Conservation (phyloP, 2,888 invertebrate species). For the Corbicula japonica region DNA sequence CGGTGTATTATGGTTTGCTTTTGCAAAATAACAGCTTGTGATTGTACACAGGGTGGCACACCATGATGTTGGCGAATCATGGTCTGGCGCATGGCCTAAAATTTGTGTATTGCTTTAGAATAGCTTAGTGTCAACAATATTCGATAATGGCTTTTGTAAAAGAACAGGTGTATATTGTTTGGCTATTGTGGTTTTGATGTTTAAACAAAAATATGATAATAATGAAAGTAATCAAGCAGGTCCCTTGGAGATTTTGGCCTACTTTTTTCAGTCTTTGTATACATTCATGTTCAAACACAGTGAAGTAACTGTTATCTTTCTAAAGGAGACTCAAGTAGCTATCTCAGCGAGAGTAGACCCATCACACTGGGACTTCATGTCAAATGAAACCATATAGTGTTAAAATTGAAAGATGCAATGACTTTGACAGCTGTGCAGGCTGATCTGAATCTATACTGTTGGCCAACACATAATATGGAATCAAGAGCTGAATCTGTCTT, state of each 20-base stretch:
- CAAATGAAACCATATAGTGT: too few species aligned
- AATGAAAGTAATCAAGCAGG: neutral
- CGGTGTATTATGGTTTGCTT: constrained; percentile 24
- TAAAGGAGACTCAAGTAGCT: too few species aligned
- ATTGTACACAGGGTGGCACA: constrained; percentile 8
- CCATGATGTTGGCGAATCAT: constrained; percentile 18
- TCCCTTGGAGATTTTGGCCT: constrained; percentile 6
- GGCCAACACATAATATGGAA: too few species aligned
- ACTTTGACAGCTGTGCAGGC: too few species aligned
- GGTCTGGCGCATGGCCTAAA: constrained; percentile 19
- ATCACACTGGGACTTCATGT: too few species aligned
- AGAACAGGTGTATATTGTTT: neutral
- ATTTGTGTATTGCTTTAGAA: constrained; percentile 21
- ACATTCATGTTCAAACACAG: too few species aligned
- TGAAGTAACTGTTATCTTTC: too few species aligned
- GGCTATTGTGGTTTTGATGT: too few species aligned
- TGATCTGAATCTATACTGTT: too few species aligned
- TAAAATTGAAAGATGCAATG: too few species aligned
- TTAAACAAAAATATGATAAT: neutral
- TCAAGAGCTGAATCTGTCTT: too few species aligned
- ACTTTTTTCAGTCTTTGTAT: constrained; percentile 14
- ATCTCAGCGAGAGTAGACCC: too few species aligned
- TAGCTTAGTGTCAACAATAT: constrained; percentile 8
- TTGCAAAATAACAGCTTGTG: constrained; percentile 44
- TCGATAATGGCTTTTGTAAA: neutral